A percentile compares a stretch with the other conserved stretches of the same genome.
phyloP scores from a whole-genome alignment of 1,140 invertebrate genomes.

The Acromyrmex charruanus region DNA sequence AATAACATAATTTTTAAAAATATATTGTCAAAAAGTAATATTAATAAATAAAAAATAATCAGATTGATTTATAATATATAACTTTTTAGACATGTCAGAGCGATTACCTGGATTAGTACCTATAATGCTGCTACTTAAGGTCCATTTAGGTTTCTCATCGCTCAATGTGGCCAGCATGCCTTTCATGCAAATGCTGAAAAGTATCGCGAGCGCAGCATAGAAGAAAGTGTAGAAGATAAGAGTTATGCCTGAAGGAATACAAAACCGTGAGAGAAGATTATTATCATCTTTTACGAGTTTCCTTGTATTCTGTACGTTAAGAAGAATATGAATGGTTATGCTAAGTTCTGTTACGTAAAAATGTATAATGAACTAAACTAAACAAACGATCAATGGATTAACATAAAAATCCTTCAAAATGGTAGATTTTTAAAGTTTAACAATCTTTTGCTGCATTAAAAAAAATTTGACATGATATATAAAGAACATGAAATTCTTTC shows the following conservation, averaged over 20 bases:
- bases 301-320: not conserved
- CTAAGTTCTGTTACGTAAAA: not conserved
- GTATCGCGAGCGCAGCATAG: conserved; percentile 91
- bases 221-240: conserved; percentile 94
- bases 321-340: not conserved
- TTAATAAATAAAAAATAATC: not conserved
- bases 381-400: not conserved
- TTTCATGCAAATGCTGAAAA: conserved; percentile 95
- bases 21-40: not conserved
- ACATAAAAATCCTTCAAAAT: not conserved
- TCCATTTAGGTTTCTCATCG: conserved; percentile 90
- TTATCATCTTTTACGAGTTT: not conserved
- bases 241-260: conserved; percentile 90
- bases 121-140: conserved; percentile 92
- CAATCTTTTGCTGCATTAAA: not conserved
- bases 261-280: not conserved
- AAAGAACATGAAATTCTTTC: not conserved
- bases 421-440: not conserved
- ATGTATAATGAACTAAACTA: not conserved
- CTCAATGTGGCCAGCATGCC: conserved; percentile 92
- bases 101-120: conserved; percentile 93
- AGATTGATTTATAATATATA: not conserved
- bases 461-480: conserved; percentile 2
- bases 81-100: not conserved
- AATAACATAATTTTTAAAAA: not conserved